Conservation (phyloP, 2,888 invertebrate species). For the Machimus rusticus region DNA sequence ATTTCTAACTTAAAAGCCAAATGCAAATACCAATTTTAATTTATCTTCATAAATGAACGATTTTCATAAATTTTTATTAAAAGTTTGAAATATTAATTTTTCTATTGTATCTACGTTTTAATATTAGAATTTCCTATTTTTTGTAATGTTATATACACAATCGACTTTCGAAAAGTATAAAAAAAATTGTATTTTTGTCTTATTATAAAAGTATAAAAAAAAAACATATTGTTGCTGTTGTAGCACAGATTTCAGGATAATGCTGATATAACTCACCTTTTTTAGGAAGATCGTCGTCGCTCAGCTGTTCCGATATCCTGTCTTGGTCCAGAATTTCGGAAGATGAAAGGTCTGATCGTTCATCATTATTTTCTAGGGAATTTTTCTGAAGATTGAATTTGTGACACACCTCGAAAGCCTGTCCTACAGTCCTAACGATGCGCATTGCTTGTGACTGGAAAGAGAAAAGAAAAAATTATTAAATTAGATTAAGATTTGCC, state of each 20-base stretch:
- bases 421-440: constrained; percentile 97
- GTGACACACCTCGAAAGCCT: constrained; percentile 99
- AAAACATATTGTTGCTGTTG: not conserved
- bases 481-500: not conserved
- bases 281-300: constrained; percentile 66
- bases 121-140: no score
- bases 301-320: constrained; percentile 60
- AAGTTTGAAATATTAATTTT: no score
- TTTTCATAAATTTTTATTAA: no score
- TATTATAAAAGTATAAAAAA: not conserved
- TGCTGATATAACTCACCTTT: constrained; percentile 64
- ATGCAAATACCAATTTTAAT: no score
- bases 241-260: no score
- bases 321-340: constrained; percentile 62
- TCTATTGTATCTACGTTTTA: no score
- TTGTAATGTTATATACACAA: no score
- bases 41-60: no score
- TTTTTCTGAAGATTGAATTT: constrained; percentile 78
- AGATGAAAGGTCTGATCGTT: constrained; percentile 60
- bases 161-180: no score
- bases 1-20: no score
- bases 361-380: constrained; percentile 63
- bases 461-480: constrained; percentile 51
- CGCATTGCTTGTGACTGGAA: constrained; percentile 97
- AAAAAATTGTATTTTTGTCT: no score